Conservation (phyloP, 2,113 vertebrate genomes). For the Hylia prasina region DNA sequence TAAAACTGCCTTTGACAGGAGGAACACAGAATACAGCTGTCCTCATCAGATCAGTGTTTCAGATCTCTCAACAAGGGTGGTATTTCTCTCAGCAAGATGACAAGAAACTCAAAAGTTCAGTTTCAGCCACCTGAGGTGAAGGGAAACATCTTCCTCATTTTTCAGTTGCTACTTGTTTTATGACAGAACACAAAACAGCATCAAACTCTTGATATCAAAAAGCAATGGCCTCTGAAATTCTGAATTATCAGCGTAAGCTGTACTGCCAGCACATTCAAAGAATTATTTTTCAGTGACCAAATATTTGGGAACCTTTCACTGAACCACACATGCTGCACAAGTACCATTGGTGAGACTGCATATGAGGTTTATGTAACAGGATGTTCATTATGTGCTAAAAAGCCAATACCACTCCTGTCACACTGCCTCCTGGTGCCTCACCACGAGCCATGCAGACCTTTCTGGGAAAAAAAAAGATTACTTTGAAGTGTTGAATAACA, state of each 20-base stretch:
- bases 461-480: neutral
- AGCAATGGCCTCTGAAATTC: neutral
- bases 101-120: neutral
- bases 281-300: neutral
- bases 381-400: neutral
- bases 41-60: neutral
- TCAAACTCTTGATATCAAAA: neutral
- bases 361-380: neutral
- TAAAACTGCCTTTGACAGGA: neutral
- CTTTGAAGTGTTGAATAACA: neutral
- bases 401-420: neutral
- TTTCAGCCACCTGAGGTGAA: neutral
- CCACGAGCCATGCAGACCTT: accelerated
- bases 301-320: neutral
- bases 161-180: neutral
- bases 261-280: neutral
- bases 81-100: neutral
- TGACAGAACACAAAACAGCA: neutral
- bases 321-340: neutral
- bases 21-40: neutral
- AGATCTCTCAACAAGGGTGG: neutral
- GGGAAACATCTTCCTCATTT: neutral
- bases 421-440: neutral
- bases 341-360: accelerated
- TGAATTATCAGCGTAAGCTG: neutral